Conservation (phyloP, 2,888 invertebrate genomes). For the Eupithecia subumbrata region DNA sequence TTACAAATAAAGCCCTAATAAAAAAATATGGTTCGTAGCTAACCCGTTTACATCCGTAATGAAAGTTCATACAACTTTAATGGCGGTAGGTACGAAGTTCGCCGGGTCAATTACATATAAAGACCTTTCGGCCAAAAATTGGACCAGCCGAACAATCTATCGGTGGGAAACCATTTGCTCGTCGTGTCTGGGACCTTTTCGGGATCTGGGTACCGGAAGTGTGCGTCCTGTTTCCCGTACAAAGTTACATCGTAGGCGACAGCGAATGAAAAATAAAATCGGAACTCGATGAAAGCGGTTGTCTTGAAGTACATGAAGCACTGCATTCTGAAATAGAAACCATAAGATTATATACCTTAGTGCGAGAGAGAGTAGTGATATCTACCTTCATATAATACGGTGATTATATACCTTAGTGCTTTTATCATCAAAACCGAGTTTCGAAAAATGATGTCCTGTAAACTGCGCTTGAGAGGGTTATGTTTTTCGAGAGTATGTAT, state of each 20-base stretch:
- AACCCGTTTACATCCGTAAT: too few species aligned
- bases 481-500: too few species aligned
- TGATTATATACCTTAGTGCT: too few species aligned
- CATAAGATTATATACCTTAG: background rate
- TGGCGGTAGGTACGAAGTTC: too few species aligned
- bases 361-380: too few species aligned
- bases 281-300: background rate
- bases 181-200: background rate
- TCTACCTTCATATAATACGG: too few species aligned
- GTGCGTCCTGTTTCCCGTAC: background rate
- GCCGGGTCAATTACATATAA: background rate
- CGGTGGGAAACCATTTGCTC: background rate
- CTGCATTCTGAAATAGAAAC: background rate
- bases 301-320: slow-evolving; percentile 16
- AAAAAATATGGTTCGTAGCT: too few species aligned
- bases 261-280: background rate
- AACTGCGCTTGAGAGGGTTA: too few species aligned
- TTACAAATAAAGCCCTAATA: background rate
- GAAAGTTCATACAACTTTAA: too few species aligned
- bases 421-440: too few species aligned
- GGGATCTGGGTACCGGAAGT: background rate
- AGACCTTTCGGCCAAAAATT: background rate
- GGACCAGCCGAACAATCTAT: background rate
- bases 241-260: background rate
- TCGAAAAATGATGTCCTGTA: too few species aligned